Percentiles rank a stretch among this genome's conserved stretches.
Conservation (phyloP, 1,140 invertebrate genomes). For the Drosophila paulistorum region DNA sequence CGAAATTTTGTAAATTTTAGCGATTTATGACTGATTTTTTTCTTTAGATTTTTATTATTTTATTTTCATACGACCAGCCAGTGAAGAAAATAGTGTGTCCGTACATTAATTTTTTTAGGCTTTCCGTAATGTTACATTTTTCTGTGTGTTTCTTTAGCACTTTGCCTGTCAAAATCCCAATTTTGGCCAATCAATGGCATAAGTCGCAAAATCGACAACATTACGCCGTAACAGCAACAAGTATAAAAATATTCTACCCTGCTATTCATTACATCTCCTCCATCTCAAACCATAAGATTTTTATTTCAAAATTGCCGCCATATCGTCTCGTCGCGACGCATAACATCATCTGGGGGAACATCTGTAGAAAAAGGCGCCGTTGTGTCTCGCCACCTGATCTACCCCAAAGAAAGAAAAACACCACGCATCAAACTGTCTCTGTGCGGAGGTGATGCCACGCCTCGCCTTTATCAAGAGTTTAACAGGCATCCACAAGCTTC, state of each 20-base stretch:
- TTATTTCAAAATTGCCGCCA: not conserved
- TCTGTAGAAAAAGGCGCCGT: constrained; percentile 41
- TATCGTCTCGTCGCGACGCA: not conserved
- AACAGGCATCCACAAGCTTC: constrained; percentile 38
- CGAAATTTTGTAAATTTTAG: no score
- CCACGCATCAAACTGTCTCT: constrained; percentile 13
- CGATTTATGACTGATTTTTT: no score
- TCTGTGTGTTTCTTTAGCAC: constrained; percentile 11
- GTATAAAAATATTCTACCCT: constrained; percentile 55
- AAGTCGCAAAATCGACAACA: constrained; percentile 51
- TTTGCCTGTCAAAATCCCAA: constrained; percentile 41
- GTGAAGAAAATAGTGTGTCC: no score
- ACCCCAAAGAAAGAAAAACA: constrained; percentile 20
- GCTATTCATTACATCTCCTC: constrained; percentile 51
- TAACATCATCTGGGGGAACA: not conserved
- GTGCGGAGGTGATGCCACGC: not conserved
- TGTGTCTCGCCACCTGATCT: constrained; percentile 36
- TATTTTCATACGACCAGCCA: no score
- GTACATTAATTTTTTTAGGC: no score
- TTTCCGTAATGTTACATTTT: no score
- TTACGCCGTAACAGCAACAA: constrained; percentile 38
- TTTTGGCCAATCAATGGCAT: constrained; percentile 66
- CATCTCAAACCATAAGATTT: not conserved
- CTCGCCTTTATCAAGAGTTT: constrained; percentile 46
- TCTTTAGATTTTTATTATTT: no score